Base-by-base conservation (phyloP, 2,888 invertebrate genomes). In the Germaria angustata region DNA sequence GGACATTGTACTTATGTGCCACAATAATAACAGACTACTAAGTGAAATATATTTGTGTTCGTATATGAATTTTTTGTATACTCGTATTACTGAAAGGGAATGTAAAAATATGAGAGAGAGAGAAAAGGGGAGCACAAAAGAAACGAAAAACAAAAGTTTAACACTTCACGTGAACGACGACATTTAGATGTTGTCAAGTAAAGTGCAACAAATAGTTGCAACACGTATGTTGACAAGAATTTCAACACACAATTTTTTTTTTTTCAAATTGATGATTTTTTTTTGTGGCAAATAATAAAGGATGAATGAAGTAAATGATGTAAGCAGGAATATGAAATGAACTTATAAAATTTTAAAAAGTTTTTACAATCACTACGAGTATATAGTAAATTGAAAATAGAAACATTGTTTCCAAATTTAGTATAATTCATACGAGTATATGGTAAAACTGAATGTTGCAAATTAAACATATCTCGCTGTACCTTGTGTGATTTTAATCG, bases 121-220 rank as follows among this genome's bases (percentile, higher is more conserved):
- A 22, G 9, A 78, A 61, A 55, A 53, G 9, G 20, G 8, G 22
- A 57, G 22, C 24, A 46, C 22, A 28, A 49, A 22, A 46, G 28
- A 61, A 51, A 36, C n/a, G 36, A 46, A 49, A 17, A 71, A 36
- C 32, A 57, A 75, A 66, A 66, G 24, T 75, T 75, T 36, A 24
- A 57, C 44, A 57, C 65, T 75, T 66, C 17, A 75, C 15, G 17
- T 75, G 65, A 20, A 66, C 55, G 59, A 59, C 34, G 39, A 69
- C 32, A 44, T 51, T 49, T 53, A 20, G 32, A 46, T 66, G 68
- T 77, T 77, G 72, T 72, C 68, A 72, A 81, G 46, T 81, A 39
- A 66, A 39, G 71, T 72, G 77, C 81, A 81, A 72, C 81, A 72
- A 69, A 39, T 68, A 68, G 72, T 77, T 77, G 77, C 77, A 80